Evolutionary conservation across 2,113 vertebrate genomes (phyloP).

Genomic region (Colius striatus): DNA sequence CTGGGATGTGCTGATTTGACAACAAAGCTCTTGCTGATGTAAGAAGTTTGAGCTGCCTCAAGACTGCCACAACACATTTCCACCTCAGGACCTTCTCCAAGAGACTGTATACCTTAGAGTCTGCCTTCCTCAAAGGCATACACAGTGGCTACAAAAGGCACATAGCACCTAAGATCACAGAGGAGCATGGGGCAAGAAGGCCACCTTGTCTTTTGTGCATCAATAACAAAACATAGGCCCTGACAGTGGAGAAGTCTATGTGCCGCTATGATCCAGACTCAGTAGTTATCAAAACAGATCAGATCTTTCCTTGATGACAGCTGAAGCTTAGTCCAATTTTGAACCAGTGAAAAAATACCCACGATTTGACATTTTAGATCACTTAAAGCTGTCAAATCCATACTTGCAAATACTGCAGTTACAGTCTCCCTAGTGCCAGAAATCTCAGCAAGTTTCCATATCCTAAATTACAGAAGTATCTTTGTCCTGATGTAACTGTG

Average conservation of each 20-base stretch:
- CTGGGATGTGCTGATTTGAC: accelerated
- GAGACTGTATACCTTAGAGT: not conserved
- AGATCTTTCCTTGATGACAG: not conserved
- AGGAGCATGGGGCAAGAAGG: not conserved
- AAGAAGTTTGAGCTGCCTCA: not conserved
- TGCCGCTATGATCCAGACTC: not conserved
- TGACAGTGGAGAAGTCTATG: too few species aligned
- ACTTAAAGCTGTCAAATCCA: not conserved
- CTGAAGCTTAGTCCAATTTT: not conserved
- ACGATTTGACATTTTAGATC: not conserved
- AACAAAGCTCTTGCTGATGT: not conserved
- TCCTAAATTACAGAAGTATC: not conserved
- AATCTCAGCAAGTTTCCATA: not conserved
- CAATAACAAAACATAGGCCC: not conserved
- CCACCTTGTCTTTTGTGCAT: not conserved
- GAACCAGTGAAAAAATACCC: not conserved
- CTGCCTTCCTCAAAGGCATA: not conserved
- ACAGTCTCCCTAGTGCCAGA: not conserved
- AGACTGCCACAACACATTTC: not conserved
- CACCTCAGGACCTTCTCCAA: not conserved
- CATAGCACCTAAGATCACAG: accelerated
- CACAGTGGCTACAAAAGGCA: not conserved
- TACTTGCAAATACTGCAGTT: not conserved
- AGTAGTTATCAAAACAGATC: not conserved
- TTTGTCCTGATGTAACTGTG: not conserved